Conservation (phyloP, 2,888 invertebrate species). For the Eudemis profundana region DNA sequence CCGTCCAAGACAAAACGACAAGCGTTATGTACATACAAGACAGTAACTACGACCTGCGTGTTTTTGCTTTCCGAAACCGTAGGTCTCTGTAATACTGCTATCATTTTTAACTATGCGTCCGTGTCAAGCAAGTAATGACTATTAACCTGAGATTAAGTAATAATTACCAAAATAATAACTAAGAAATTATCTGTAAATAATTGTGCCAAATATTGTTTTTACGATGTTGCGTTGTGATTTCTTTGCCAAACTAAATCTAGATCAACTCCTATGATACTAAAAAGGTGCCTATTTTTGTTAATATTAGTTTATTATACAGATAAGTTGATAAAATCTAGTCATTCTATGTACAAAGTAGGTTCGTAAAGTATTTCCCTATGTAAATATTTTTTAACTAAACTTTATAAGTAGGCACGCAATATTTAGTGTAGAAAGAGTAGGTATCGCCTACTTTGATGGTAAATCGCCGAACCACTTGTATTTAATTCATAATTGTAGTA, state of each 20-base stretch:
- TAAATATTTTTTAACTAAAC: constrained; percentile 58
- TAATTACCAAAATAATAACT: constrained; percentile 3
- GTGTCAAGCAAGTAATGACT: constrained; percentile 28
- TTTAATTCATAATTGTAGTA: constrained; percentile 69
- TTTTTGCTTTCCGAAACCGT: constrained; percentile 1
- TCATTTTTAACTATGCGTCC: constrained; percentile 11
- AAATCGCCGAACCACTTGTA: constrained; percentile 52
- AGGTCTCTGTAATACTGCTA: not conserved
- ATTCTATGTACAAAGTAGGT: constrained; percentile 79
- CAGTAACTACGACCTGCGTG: not conserved
- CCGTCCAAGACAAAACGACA: constrained; percentile 37
- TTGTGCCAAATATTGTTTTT: constrained; percentile 51
- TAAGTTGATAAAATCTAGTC: constrained; percentile 66
- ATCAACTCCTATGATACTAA: constrained; percentile 4
- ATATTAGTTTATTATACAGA: constrained; percentile 35
- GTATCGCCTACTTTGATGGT: constrained; percentile 34
- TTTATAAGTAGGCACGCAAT: constrained; percentile 60
- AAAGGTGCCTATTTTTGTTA: constrained; percentile 43
- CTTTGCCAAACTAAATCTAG: constrained; percentile 14
- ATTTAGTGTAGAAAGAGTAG: constrained; percentile 48
- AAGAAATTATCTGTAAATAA: constrained; percentile 48
- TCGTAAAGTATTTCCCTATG: constrained; percentile 46
- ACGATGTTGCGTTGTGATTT: constrained; percentile 41
- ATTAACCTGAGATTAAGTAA: constrained; percentile 17
- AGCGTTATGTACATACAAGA: constrained; percentile 2